Evolutionary conservation across 2,113 vertebrate species (phyloP).

Genomic region (Lagopus muta): DNA sequence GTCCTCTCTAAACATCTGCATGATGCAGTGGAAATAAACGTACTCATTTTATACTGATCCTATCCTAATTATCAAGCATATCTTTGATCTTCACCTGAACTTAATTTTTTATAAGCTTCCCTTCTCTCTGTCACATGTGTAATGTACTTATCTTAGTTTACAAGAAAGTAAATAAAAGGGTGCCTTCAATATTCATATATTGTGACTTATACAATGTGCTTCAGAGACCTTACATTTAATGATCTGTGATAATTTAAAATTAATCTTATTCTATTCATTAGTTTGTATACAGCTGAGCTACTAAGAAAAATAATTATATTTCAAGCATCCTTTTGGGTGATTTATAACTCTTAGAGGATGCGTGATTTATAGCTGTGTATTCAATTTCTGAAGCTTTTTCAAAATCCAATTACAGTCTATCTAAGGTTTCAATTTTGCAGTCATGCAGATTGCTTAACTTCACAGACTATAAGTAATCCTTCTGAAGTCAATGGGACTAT

Average conservation of each 20-base stretch:
- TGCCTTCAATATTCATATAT: neutral
- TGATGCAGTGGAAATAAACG: conserved; percentile 65
- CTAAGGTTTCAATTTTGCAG: conserved; percentile 53
- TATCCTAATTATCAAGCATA: conserved; percentile 62
- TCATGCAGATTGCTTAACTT: conserved; percentile 42
- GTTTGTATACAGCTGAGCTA: neutral
- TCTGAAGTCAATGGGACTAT: conserved; percentile 39
- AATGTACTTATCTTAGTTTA: conserved; percentile 33
- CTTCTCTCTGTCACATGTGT: neutral
- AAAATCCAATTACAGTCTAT: conserved; percentile 57
- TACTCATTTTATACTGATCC: conserved; percentile 56
- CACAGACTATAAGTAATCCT: conserved; percentile 34
- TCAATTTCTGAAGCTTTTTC: conserved; percentile 49
- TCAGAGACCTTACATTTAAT: conserved; percentile 11
- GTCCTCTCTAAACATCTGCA: conserved; percentile 48
- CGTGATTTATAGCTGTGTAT: conserved; percentile 50
- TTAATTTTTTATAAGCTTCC: conserved; percentile 59
- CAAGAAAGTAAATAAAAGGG: conserved; percentile 62
- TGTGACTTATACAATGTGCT: neutral
- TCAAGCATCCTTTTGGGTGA: neutral
- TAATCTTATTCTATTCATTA: conserved; percentile 46
- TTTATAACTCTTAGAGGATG: neutral
- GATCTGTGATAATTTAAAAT: conserved; percentile 9
- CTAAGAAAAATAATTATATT: conserved; percentile 18
- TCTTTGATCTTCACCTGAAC: conserved; percentile 57